Base-by-base conservation (phyloP, 2,797 vertebrate genomes). In the Tachyglossus aculeatus region DNA sequence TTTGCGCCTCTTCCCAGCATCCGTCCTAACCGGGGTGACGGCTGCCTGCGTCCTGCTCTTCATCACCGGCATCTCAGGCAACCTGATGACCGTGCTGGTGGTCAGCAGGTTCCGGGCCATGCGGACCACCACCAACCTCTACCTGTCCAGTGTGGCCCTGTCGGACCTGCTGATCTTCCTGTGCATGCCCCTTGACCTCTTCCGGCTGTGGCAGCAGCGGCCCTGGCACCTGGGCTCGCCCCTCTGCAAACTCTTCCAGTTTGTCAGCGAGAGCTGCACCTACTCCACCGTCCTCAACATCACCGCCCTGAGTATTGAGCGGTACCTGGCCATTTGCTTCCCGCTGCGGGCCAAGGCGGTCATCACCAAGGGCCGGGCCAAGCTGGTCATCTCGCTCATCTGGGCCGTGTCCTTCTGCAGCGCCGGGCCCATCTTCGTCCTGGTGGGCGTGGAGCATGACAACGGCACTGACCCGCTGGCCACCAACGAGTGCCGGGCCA, bases 261-360 rank as follows among this genome's bases (percentile, higher is more conserved):
- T 98, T 50, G 91, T 98, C 71, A 98, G 97, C 41, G 98, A 99
- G 89, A 95, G 96, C 18, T 98, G 96, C 86, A 99, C 98, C 19
- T 99, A 99, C 74, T 96, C 97, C 83, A 97, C 97, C 55, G 98
- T 98, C 86, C 95, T 99, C 72, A 97, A 94, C 89, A 99, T 99
- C 91, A 99, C 98, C 0, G 98, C 98, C 6, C 93, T 99, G 58
- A 99, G 97, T 7, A 96, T 97, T 86, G 97, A 99, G 91, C 92
- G 98, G 25, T 99, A 99, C 88, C 88, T 99, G 9, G 98, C 97
- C 7, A 94, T 99, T 85, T 99, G 98, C 78, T 98, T 98, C 87
- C 98, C 98, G 0, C 91, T 99, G 69, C 93, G 94, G 36, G 98
- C 97, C 64, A 99, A 99, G 81, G 96, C 96, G 7, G 84, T 96